phyloP scores from a whole-genome alignment of 2,797 vertebrate genomes.

The Gymnothorax javanicus region DNA sequence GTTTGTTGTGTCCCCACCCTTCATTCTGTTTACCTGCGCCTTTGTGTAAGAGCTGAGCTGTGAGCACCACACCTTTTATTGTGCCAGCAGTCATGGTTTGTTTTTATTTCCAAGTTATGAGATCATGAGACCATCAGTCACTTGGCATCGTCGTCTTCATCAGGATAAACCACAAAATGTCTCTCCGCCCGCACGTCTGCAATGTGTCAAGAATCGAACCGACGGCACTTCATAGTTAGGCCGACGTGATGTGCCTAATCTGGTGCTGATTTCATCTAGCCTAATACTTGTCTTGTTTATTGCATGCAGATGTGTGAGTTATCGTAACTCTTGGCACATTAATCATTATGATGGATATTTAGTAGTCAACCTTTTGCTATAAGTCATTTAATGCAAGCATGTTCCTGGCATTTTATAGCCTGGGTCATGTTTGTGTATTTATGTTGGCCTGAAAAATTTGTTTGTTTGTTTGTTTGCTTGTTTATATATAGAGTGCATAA shows the following conservation, averaged over 20 bases:
- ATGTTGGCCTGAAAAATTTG: not conserved
- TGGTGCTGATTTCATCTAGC: slow-evolving; percentile 57
- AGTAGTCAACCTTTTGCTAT: not conserved
- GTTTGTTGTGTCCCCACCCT: slow-evolving; percentile 47
- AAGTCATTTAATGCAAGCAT: not conserved
- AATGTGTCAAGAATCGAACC: slow-evolving; percentile 49
- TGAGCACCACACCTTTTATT: slow-evolving; percentile 42
- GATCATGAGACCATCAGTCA: slow-evolving; percentile 52
- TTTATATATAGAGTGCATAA: not conserved
- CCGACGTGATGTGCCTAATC: slow-evolving; percentile 45
- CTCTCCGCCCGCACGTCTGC: slow-evolving; percentile 53
- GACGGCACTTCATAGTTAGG: slow-evolving; percentile 56
- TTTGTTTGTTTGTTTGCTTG: not conserved
- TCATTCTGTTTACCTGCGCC: slow-evolving; percentile 44
- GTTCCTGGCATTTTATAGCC: not conserved
- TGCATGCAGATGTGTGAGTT: slow-evolving; percentile 37
- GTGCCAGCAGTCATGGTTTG: slow-evolving; percentile 43
- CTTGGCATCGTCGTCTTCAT: slow-evolving; percentile 50
- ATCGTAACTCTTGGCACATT: slow-evolving; percentile 21
- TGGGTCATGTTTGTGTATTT: not conserved
- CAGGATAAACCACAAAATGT: slow-evolving; percentile 48
- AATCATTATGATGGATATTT: slow-evolving; percentile 9
- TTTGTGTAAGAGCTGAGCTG: not conserved
- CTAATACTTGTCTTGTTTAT: slow-evolving; percentile 38
- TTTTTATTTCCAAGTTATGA: slow-evolving; percentile 58